phyloP scores from a whole-genome alignment of 2,797 vertebrate genomes.

The Carduelis carduelis region DNA sequence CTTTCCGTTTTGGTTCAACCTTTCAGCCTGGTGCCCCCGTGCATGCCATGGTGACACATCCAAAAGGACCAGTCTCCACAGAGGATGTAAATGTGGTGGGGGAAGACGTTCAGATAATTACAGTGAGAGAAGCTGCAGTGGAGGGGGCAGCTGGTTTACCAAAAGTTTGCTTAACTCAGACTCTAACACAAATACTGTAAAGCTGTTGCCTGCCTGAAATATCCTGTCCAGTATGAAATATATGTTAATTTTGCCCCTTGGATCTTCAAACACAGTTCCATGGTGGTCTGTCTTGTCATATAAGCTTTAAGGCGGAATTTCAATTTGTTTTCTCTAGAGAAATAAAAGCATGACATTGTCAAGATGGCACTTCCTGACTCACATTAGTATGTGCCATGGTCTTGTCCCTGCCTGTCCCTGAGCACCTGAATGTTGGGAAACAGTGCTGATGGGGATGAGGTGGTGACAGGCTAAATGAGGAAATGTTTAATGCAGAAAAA shows the following conservation, averaged over 20 bases:
- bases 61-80: neutral
- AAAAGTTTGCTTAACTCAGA: neutral
- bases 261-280: neutral
- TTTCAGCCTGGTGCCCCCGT: neutral
- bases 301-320: conserved; percentile 16
- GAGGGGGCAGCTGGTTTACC: neutral
- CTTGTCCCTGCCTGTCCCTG: neutral
- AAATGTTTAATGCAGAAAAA: neutral
- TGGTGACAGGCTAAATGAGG: conserved; percentile 40
- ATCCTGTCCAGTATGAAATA: neutral
- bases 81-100: neutral
- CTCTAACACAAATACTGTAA: neutral
- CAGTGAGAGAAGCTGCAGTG: neutral
- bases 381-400: neutral
- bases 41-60: neutral
- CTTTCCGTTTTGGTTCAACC: neutral
- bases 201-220: neutral
- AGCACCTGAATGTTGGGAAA: neutral
- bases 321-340: conserved; percentile 17
- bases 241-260: neutral
- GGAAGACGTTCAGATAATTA: neutral
- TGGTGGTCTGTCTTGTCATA: conserved; percentile 2
- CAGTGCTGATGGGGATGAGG: neutral
- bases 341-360: conserved; percentile 3
- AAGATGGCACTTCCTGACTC: conserved; percentile 14